Evolutionary conservation across 2,888 invertebrate species (phyloP).

Genomic region (Drosophila rubida): DNA sequence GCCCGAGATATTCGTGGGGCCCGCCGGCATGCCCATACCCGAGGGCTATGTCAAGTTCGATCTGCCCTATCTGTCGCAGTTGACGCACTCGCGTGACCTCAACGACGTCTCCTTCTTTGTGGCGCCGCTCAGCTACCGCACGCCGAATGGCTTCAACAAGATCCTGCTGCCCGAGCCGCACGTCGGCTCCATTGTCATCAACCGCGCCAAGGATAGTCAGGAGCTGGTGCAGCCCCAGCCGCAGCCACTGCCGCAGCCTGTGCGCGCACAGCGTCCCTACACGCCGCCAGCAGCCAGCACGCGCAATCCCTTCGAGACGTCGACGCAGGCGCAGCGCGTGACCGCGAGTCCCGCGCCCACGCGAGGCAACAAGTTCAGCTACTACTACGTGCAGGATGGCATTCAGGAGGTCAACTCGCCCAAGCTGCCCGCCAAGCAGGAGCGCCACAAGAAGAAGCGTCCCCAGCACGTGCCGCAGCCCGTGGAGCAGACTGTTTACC

Average conservation of each 20-base stretch:
- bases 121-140: constrained; percentile 92
- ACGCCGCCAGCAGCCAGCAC: constrained; percentile 35
- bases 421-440: constrained; percentile 79
- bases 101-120: constrained; percentile 93
- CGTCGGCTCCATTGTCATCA: constrained; percentile 93
- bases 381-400: constrained; percentile 80
- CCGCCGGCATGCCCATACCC: constrained; percentile 90
- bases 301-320: constrained; percentile 65
- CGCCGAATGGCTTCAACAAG: constrained; percentile 93
- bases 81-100: constrained; percentile 86
- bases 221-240: constrained; percentile 33
- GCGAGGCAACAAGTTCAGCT: constrained; percentile 82
- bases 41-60: constrained; percentile 92
- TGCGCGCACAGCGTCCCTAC: constrained; percentile 66
- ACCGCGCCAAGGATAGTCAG: constrained; percentile 83
- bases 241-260: constrained; percentile 21
- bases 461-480: constrained; percentile 71
- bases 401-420: constrained; percentile 82
- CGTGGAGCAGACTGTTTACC: constrained; percentile 70
- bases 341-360: constrained; percentile 46
- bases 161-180: constrained; percentile 94
- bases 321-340: constrained; percentile 49
- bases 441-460: constrained; percentile 82
- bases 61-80: constrained; percentile 90
- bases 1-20: constrained; percentile 93